Conservation (phyloP, 2,797 vertebrate genomes). For the Sebastes hubbsi region DNA sequence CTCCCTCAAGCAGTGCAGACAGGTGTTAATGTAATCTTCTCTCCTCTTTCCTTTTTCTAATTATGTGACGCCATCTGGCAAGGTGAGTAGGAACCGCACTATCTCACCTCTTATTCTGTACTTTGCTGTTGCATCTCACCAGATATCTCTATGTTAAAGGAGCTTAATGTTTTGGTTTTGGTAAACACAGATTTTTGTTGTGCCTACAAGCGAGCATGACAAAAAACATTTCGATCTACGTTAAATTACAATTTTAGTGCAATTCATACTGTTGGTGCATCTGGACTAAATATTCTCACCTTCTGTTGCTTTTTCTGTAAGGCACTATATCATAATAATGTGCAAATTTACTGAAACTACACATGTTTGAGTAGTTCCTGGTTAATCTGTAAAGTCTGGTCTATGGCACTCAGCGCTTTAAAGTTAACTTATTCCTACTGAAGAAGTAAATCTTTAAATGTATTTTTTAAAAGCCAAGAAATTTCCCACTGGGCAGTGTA, state of each 20-base stretch:
- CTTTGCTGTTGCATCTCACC: constrained; percentile 19
- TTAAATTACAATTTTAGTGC: background rate
- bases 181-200: constrained; percentile 14
- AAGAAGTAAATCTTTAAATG: background rate
- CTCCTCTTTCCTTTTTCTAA: constrained; percentile 70
- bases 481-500: background rate
- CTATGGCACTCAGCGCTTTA: background rate
- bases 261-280: background rate
- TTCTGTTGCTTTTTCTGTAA: background rate
- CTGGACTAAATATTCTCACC: background rate
- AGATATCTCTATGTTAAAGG: background rate
- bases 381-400: too few relatives aligned
- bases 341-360: background rate
- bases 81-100: constrained; percentile 44
- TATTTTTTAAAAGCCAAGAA: background rate
- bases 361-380: background rate
- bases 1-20: constrained; percentile 70
- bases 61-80: constrained; percentile 80
- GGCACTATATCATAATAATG: background rate
- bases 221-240: background rate
- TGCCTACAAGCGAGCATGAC: background rate
- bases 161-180: constrained; percentile 4
- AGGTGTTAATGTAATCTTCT: constrained; percentile 77
- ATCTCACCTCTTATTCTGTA: constrained; percentile 33
- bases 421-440: background rate